Base-by-base conservation (phyloP, 2,888 invertebrate genomes). In the Ophion obscuratus region DNA sequence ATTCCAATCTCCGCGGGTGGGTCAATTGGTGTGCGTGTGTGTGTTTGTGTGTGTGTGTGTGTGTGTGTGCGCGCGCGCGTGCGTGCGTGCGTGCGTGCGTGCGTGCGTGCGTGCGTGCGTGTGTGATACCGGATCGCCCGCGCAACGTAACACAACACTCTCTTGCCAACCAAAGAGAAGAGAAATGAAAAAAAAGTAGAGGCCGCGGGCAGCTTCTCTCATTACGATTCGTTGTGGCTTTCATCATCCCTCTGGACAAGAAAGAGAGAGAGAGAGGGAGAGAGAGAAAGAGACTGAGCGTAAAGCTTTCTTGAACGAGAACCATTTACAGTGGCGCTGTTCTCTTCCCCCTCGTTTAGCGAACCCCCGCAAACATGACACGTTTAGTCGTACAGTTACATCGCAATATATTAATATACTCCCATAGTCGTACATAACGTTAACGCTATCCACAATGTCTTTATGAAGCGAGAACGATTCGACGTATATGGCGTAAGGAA, bases 211-310 rank as follows among this genome's bases (percentile, higher is more conserved):
- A 88, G 87, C 90, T 89, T 89, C 90, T 91, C 91, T 92, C 92
- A 90, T 92, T 89, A 90, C 90, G 89, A 92, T 92, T 92, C 91
- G 92, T 89, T 89, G 89, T 85, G 91, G 89, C 90, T 92, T 91
- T 92, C 91, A 91, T 92, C 91, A 88, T 85, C 81, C 59, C 66
- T 75, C 61, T 61, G 47, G 47, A 47, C 67, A 81, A 53, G 64
- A 73, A 27, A 44, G 44, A 40, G 40, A 40, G 40, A 40, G 40
- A 36, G 36, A 36, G 36, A 40, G 14, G 36, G 59, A 85, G 79
- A 80, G 70, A 44, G 74, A 67, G 61, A 81, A 67, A 73, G 66
- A 62, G 70, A 70, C 44, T 47, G 75, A 11, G 31, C 44, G 31
- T 59, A 20, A 40, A 74, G 44, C 31, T 81, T 44, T 68, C 68